Evolutionary conservation across 2,888 invertebrate genomes (phyloP).

Genomic region (Hololepta plana): DNA sequence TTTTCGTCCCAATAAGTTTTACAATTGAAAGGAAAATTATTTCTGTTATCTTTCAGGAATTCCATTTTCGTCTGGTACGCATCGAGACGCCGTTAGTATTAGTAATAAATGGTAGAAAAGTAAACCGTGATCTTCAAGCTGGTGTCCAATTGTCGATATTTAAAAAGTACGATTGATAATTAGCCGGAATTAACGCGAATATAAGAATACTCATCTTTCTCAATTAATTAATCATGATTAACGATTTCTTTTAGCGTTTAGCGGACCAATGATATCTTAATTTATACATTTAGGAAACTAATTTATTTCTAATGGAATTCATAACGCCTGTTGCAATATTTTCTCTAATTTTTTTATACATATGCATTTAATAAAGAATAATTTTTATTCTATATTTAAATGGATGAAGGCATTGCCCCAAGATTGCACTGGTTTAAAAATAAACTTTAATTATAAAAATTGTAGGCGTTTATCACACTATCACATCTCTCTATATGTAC

Average conservation of each 20-base stretch:
- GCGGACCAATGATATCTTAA: no score
- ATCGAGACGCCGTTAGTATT: slow-evolving; percentile 60
- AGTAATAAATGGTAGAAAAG: slow-evolving; percentile 58
- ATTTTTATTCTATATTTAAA: no score
- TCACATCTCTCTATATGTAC: not conserved
- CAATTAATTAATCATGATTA: no score
- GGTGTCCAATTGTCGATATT: slow-evolving; percentile 45
- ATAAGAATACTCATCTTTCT: no score
- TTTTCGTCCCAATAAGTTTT: not conserved
- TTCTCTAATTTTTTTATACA: no score
- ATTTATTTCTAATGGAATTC: slow-evolving; percentile 2
- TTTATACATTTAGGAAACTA: no score
- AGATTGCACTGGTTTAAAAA: no score
- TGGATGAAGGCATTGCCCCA: no score
- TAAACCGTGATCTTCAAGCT: slow-evolving; percentile 46
- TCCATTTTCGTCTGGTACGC: slow-evolving; percentile 53
- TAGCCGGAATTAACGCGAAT: no score
- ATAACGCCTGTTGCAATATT: slow-evolving; percentile 4
- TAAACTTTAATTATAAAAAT: no score
- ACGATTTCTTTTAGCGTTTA: no score
- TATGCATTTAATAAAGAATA: no score
- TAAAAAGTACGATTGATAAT: slow-evolving; percentile 36
- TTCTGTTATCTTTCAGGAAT: slow-evolving; percentile 37
- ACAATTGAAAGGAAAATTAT: slow-evolving; percentile 1
- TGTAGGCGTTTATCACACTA: slow-evolving; percentile 3